Evolutionary conservation across 2,113 vertebrate species (phyloP).

Genomic region (Bubo blakistoni): DNA sequence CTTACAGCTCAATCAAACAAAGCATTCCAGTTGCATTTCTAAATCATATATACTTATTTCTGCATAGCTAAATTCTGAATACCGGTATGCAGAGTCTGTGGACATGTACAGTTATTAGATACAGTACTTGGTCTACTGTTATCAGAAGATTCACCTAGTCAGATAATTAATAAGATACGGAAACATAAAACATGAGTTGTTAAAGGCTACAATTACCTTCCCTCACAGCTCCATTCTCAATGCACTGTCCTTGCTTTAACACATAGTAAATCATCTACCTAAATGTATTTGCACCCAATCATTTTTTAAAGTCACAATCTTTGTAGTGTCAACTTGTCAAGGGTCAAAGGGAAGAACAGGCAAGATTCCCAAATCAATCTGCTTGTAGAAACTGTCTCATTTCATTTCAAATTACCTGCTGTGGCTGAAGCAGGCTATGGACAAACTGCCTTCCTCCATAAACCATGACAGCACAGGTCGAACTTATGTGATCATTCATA

Average conservation of each 20-base stretch:
- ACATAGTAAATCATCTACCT: constrained; percentile 90
- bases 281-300: constrained; percentile 80
- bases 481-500: constrained; percentile 85
- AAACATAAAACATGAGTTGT: constrained; percentile 69
- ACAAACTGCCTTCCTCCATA: constrained; percentile 85
- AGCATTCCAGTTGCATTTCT: neutral
- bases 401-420: constrained; percentile 88
- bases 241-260: constrained; percentile 74
- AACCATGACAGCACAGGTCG: constrained; percentile 84
- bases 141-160: constrained; percentile 43
- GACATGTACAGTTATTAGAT: neutral
- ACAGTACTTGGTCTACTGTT: neutral
- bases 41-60: neutral
- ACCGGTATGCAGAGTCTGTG: neutral
- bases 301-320: constrained; percentile 90
- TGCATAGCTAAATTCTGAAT: neutral
- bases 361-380: constrained; percentile 91
- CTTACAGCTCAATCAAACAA: neutral
- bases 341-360: constrained; percentile 86
- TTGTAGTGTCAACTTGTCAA: constrained; percentile 87
- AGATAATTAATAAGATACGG: constrained; percentile 71
- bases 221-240: constrained; percentile 53
- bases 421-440: constrained; percentile 73
- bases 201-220: constrained; percentile 70
- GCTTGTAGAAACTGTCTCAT: constrained; percentile 89